Conservation (phyloP, 2,113 vertebrate genomes). For the Agapornis roseicollis region DNA sequence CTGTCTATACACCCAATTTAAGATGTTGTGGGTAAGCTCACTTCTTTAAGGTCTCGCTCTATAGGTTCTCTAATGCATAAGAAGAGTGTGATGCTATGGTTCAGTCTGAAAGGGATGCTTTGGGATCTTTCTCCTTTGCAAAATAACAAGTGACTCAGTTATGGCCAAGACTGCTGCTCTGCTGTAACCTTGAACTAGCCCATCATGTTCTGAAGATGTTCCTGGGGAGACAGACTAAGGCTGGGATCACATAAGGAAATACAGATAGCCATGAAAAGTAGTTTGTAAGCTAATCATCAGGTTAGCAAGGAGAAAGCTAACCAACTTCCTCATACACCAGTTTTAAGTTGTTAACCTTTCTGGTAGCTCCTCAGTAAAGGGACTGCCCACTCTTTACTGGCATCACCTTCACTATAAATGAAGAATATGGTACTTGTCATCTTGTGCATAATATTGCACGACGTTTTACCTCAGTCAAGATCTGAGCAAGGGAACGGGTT, state of each 20-base stretch:
- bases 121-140: neutral
- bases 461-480: neutral
- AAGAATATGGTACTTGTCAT: neutral
- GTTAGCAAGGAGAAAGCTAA: neutral
- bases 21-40: neutral
- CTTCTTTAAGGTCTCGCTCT: neutral
- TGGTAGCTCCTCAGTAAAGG: neutral
- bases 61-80: neutral
- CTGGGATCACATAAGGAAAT: neutral
- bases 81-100: neutral
- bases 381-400: neutral
- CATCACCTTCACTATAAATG: neutral
- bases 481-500: neutral
- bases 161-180: neutral
- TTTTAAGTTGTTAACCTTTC: neutral
- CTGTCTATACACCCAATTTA: rapidly evolving
- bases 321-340: neutral
- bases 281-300: neutral
- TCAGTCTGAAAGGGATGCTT: neutral
- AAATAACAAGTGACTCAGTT: neutral
- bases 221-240: neutral
- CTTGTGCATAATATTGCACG: neutral
- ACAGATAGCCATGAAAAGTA: neutral
- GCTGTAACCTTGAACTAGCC: neutral
- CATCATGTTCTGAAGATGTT: neutral